phyloP scores from a whole-genome alignment of 2,888 invertebrate species.

The Orthosia gracilis region DNA sequence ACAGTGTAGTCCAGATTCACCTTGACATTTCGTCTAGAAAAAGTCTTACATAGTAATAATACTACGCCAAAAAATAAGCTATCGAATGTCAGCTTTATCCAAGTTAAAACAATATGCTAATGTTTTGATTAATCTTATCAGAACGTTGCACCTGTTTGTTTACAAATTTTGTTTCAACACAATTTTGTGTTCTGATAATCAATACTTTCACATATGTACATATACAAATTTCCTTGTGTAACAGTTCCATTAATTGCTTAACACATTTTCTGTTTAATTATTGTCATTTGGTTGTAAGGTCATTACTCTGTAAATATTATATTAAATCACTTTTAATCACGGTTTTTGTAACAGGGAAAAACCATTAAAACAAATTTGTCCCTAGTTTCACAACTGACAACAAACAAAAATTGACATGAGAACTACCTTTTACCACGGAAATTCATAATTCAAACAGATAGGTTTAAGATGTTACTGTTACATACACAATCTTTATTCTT shows the following conservation, averaged over 20 bases:
- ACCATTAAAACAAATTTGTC: neutral
- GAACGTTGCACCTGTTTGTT: conserved; percentile 26
- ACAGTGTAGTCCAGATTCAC: neutral
- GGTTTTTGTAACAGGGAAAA: neutral
- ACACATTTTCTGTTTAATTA: neutral
- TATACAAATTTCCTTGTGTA: conserved; percentile 16
- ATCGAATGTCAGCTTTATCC: neutral
- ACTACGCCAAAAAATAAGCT: neutral
- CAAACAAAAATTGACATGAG: too few relatives aligned
- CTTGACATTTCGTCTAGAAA: conserved; percentile 33
- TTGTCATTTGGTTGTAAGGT: neutral
- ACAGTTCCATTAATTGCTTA: neutral
- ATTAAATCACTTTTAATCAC: neutral
- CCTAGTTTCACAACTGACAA: too few relatives aligned
- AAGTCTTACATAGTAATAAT: neutral
- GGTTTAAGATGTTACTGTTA: too few relatives aligned
- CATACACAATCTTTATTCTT: too few relatives aligned
- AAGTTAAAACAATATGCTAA: neutral
- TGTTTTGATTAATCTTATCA: conserved; percentile 16
- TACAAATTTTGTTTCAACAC: conserved; percentile 8
- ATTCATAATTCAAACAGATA: too few relatives aligned
- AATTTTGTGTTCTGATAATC: neutral
- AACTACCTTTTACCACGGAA: too few relatives aligned
- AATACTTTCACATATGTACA: neutral
- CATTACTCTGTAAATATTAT: neutral